Percentiles rank a stretch among this genome's conserved stretches.
Conservation (phyloP, 2,113 vertebrate genomes). For the Atlantisia rogersi region DNA sequence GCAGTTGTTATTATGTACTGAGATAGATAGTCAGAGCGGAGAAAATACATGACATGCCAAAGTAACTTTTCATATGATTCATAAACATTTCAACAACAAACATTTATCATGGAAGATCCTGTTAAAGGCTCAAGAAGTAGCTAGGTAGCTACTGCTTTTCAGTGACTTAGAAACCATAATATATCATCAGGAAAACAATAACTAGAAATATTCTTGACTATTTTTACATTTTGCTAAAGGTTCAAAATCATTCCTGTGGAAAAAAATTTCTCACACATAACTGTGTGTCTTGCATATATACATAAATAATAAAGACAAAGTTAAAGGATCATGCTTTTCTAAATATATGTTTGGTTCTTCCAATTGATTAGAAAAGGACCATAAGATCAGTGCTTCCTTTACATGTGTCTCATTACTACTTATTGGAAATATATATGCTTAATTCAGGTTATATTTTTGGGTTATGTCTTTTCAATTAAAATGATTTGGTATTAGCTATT, state of each 20-base stretch:
- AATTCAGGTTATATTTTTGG: not conserved
- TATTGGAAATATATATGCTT: not conserved
- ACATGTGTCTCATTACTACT: not conserved
- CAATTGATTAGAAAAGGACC: not conserved
- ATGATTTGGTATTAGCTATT: not conserved
- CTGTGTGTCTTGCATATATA: not conserved
- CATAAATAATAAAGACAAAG: not conserved
- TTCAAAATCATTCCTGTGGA: not conserved
- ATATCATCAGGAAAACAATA: not conserved
- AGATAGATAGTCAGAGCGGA: not conserved
- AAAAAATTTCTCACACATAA: not conserved
- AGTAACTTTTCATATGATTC: not conserved
- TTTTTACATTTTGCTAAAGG: not conserved
- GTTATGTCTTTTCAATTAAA: not conserved
- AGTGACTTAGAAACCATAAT: not conserved
- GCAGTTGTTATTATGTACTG: not conserved
- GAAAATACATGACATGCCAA: not conserved
- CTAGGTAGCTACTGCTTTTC: not conserved
- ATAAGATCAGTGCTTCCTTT: not conserved
- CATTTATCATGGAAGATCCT: not conserved
- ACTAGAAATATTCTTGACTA: not conserved
- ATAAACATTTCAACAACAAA: not conserved
- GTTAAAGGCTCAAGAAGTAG: not conserved
- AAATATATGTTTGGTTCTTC: not conserved
- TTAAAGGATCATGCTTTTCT: not conserved